Base-by-base conservation (phyloP, 2,888 invertebrate genomes). In the Autographa gamma region DNA sequence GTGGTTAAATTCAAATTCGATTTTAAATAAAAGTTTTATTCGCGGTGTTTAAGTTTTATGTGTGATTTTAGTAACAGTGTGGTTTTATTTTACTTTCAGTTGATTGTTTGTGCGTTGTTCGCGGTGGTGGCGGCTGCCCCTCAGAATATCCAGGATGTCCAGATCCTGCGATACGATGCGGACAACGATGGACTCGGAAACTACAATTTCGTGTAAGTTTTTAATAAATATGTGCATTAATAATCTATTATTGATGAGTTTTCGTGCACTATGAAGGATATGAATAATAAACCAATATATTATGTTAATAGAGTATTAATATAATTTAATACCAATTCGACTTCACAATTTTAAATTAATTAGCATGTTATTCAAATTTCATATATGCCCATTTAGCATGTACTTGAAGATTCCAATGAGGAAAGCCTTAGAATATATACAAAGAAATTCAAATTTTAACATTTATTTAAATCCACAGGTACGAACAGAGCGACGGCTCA, bases 401-500 rank as follows among this genome's bases (percentile, higher is more conserved):
- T 7, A 1, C n/a, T n/a, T n/a, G 4, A 48, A 48, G 16, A 48
- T 48, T 48, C n/a, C n/a, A n/a, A n/a, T n/a, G n/a, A n/a, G n/a
- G n/a, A n/a, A n/a, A n/a, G n/a, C n/a, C n/a, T n/a, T n/a, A n/a
- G n/a, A n/a, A n/a, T n/a, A n/a, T n/a, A n/a, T n/a, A n/a, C n/a
- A n/a, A 16, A 43, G 43, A 16, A 43, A 48, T 48, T n/a, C 16
- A 48, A 7, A n/a, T 48, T 48, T 48, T 48, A 48, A 48, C 8
- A n/a, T n/a, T 5, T n/a, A 2, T n/a, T 7, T 48, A 43, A 69
- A 68, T 79, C 79, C 79, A 25, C 85, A 96, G 96, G n/a, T 93
- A 85, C 74, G 96, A 95, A 80, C 96, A 95, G 84, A 95, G 94
- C 71, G 96, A 96, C 85, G 96, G 96, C 25, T 92, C 93, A 13